Conservation (phyloP, 2,888 invertebrate genomes). For the Luffia ferchaultella region DNA sequence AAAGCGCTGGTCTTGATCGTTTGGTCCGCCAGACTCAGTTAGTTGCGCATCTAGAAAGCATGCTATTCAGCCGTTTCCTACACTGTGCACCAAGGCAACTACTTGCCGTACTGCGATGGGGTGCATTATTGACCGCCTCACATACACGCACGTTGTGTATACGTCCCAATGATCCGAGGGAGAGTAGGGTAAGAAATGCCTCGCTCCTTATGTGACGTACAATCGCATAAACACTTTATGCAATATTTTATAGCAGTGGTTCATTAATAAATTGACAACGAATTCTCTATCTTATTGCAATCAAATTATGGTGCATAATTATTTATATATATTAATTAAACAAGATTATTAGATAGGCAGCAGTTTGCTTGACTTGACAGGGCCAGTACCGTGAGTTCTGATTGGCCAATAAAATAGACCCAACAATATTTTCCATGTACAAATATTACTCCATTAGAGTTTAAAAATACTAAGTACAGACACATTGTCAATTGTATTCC, state of each 20-base stretch:
- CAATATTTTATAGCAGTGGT: not conserved
- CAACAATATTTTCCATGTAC: no score
- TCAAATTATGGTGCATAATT: no score
- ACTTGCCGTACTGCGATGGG: conserved; percentile 71
- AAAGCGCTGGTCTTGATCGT: conserved; percentile 81
- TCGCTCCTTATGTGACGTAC: not conserved
- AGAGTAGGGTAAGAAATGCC: conserved; percentile 63
- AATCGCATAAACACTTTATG: not conserved
- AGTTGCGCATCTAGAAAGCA: conserved; percentile 82
- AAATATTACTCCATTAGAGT: no score
- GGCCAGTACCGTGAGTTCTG: no score
- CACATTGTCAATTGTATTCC: no score
- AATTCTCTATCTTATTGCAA: not conserved
- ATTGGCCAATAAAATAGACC: no score
- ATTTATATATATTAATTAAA: no score
- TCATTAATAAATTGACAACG: not conserved
- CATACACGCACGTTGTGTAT: conserved; percentile 78
- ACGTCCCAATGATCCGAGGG: conserved; percentile 84
- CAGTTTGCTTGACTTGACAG: no score
- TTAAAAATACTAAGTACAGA: no score
- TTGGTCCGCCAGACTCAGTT: conserved; percentile 83
- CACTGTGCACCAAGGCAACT: conserved; percentile 72
- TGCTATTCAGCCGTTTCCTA: conserved; percentile 80
- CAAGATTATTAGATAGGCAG: no score
- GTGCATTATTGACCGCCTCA: conserved; percentile 78